Evolutionary conservation across 2,113 vertebrate species (phyloP), one percentile per base, ranked within the genome.

Genomic region (Hucho hucho): DNA sequence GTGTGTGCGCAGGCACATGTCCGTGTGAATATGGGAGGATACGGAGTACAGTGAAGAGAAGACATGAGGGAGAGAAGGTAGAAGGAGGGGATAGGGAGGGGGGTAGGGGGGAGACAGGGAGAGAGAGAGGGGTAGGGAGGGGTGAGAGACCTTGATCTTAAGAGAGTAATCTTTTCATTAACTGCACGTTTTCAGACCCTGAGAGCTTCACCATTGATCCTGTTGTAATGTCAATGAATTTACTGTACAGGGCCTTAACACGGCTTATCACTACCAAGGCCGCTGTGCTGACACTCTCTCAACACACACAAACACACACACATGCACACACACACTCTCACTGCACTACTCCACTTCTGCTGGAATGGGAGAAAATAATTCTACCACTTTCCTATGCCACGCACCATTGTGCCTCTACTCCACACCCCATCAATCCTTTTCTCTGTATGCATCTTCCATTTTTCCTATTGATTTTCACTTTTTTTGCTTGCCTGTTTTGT

Each of bases 111-210:
- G 7, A 2, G 37, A 43, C 1, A 43, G 37, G 37, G 9, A 43
- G 37, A 6, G 29, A 32, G 29, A 32, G 29, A 32, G 29, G 29
- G 29, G 29, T 2, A 43, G 37, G 37, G 7, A 43, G 37, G 29
- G 69, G 83, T 70, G 66, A 84, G 75, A 71, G 82, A 84, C 90
- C 90, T 85, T 90, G 90, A 88, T 91, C 88, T 87, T 89, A 82
- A 82, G 81, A 89, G 87, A 86, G 80, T 90, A 90, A 93, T 93
- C 89, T 89, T 83, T 90, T 90, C 89, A 92, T 92, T 90, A 89
- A 83, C 83, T 82, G 65, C 56, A 80, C 79, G 82, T 87, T 84
- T 87, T 85, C 79, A 86, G 80, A 86, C 81, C 70, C 85, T 86
- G 79, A 81, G 87, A 89, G 83, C 82, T 75, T 82, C 82, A 68